Percentiles rank a stretch among this genome's conserved stretches.
phyloP scores from a whole-genome alignment of 2,113 vertebrate genomes.

The Rhabdomys dilectus region DNA sequence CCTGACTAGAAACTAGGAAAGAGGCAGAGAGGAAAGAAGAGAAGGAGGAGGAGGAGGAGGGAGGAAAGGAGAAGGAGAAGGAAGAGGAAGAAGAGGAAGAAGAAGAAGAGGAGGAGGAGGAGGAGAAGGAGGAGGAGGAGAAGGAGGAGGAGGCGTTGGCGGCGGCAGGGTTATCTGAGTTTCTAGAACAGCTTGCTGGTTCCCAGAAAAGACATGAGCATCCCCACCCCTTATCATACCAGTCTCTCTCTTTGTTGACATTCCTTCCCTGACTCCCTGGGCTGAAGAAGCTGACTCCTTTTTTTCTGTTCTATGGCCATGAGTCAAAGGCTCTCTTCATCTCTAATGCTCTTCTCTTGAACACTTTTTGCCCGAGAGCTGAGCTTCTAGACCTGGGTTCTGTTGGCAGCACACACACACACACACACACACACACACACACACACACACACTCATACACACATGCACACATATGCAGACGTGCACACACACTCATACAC shows the following conservation, averaged over 20 bases:
- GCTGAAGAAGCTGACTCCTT: neutral
- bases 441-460: rapidly evolving
- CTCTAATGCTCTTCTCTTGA: neutral
- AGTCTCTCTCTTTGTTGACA: neutral
- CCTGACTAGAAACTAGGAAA: neutral
- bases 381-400: neutral
- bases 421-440: no score
- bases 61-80: neutral
- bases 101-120: neutral
- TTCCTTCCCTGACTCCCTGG: neutral
- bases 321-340: neutral
- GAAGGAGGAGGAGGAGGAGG: neutral
- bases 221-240: neutral
- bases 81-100: neutral
- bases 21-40: neutral
- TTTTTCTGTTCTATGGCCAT: neutral
- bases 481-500: neutral
- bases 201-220: neutral
- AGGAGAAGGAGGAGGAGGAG: neutral
- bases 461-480: no score
- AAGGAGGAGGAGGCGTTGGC: no score
- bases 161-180: neutral
- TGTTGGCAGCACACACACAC: rapidly evolving
- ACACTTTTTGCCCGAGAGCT: neutral
- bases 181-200: neutral